Evolutionary conservation across 2,113 vertebrate species (phyloP).

Genomic region (Tamias sibiricus): DNA sequence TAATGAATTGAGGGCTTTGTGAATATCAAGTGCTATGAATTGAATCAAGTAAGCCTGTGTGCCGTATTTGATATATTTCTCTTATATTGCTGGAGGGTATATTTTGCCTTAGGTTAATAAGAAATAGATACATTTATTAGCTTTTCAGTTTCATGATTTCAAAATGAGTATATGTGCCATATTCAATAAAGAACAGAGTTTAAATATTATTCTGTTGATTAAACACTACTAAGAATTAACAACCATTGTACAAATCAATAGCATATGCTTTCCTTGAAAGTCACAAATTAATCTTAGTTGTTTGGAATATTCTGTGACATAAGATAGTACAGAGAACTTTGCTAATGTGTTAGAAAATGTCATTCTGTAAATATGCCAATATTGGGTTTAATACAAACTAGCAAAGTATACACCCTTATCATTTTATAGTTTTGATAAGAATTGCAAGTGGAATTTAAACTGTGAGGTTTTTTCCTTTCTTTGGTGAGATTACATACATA

Average conservation of each 20-base stretch:
- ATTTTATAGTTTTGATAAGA: constrained; percentile 63
- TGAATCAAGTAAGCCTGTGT: neutral
- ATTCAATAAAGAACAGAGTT: neutral
- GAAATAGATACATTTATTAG: neutral
- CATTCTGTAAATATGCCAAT: neutral
- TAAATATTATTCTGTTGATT: constrained; percentile 33
- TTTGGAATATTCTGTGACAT: constrained; percentile 55
- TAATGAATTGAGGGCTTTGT: constrained; percentile 50
- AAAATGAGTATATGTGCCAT: neutral
- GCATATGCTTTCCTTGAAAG: constrained; percentile 55
- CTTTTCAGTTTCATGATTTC: constrained; percentile 43
- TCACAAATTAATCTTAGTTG: constrained; percentile 47
- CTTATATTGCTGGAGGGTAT: neutral
- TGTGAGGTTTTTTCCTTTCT: constrained; percentile 26
- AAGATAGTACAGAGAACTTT: constrained; percentile 35
- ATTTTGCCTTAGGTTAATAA: constrained; percentile 9
- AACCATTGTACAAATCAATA: constrained; percentile 52
- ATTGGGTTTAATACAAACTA: constrained; percentile 40
- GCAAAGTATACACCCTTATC: neutral
- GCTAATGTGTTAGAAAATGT: constrained; percentile 31
- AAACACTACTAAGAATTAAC: constrained; percentile 54
- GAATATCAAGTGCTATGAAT: constrained; percentile 21
- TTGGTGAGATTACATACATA: constrained; percentile 20
- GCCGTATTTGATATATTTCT: constrained; percentile 17
- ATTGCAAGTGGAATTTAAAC: constrained; percentile 51